Evolutionary conservation across 2,888 invertebrate genomes (phyloP).

Genomic region (Notodonta ziczac): DNA sequence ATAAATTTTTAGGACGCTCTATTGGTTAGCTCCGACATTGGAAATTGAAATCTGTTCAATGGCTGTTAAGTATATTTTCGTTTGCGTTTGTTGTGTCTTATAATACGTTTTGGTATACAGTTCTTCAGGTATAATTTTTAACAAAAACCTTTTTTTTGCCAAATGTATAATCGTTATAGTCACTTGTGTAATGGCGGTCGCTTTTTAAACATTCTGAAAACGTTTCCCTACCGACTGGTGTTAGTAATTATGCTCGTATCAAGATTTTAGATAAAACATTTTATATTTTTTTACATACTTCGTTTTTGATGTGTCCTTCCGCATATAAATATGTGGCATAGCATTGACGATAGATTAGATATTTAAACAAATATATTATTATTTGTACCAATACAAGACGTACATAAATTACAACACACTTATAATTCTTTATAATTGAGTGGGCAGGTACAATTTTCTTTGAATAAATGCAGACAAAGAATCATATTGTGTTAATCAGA

Average conservation of each 20-base stretch:
- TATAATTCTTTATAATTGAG: too few species aligned
- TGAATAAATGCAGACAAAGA: too few species aligned
- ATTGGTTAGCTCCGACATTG: constrained; percentile 26
- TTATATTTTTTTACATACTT: constrained; percentile 56
- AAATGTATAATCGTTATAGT: constrained; percentile 72
- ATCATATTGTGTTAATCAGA: too few species aligned
- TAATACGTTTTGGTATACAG: constrained; percentile 34
- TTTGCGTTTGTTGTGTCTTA: constrained; percentile 14
- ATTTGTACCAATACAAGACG: too few species aligned
- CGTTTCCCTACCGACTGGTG: constrained; percentile 65
- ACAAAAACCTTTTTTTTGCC: constrained; percentile 66
- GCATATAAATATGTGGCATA: constrained; percentile 28
- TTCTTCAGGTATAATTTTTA: constrained; percentile 67
- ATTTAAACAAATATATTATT: too few species aligned
- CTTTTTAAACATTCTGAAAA: constrained; percentile 68
- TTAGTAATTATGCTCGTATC: constrained; percentile 77
- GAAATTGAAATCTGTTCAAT: constrained; percentile 29
- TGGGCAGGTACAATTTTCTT: too few species aligned
- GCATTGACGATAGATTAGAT: not conserved
- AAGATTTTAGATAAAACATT: constrained; percentile 73
- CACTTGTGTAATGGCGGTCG: constrained; percentile 64
- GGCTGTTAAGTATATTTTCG: constrained; percentile 9
- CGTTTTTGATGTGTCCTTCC: constrained; percentile 68
- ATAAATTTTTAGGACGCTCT: constrained; percentile 64
- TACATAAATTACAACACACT: too few species aligned